Base-by-base conservation (phyloP, 1,140 invertebrate genomes). In the Cherax destructor region DNA sequence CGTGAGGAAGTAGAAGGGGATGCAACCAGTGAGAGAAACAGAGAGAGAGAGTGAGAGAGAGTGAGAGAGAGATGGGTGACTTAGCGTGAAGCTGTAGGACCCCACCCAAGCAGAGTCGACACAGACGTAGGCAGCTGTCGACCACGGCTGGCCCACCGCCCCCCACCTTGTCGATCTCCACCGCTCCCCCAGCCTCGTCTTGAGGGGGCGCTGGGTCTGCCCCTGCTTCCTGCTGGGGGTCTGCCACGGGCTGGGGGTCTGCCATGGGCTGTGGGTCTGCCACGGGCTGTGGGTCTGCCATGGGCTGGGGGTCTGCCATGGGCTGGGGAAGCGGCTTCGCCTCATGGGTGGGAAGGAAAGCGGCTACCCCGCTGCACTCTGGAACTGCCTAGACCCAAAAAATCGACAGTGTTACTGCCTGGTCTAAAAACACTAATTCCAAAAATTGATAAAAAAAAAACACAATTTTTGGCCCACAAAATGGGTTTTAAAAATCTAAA, bases 51-150 rank as follows among this genome's bases (percentile, higher is more conserved):
- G 61, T 47, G 83, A 49, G 61, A 84, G 61, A 72, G 7, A 69
- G 83, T 18, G 3, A 84, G 81, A 84, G 83, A 84, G 65, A 49
- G 41, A 7, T 50, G 47, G 52, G 84, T 13, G 69, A 74, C 30
- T 49, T 41, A 76, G 47, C 41, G 24, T 56, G 77, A 72, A 47
- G 50, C 49, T 77, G 52, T 1, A 16, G 18, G 18, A 24, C 80
- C 87, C 72, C 47, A 88, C 87, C 87, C 47, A 89, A 80, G 52
- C 87, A 89, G n/a, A 83, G 69, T 59, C 87, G 61, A 59, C 87
- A 89, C 21, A 89, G 65, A 11, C 87, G 78, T 4, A 89, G 79
- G 49, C 87, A 89, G 61, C 87, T 61, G n/a, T 65, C 49, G 56
- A 83, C 50, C 61, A 80, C 78, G 49, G 86, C 86, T 16, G 86